Evolutionary conservation across 2,888 invertebrate species (phyloP).

Genomic region (Itoplectis maculator): DNA sequence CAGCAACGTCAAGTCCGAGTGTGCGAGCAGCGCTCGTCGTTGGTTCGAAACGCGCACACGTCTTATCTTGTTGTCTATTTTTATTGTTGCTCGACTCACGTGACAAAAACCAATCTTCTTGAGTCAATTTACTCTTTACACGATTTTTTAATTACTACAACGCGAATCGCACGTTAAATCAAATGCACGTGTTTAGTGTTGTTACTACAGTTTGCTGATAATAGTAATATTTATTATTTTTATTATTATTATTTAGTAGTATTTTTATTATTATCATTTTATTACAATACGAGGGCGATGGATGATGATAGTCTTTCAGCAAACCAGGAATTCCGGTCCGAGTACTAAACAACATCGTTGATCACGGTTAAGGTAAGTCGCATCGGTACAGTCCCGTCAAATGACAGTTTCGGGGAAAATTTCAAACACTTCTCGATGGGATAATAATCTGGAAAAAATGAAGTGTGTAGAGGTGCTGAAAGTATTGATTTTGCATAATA

Average conservation of each 20-base stretch:
- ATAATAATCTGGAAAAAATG: too few relatives aligned
- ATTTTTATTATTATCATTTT: too few relatives aligned
- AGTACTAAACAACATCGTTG: constrained; percentile 14
- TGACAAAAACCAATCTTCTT: neutral
- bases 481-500: too few relatives aligned
- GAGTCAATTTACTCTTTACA: neutral
- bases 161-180: neutral
- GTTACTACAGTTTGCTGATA: neutral
- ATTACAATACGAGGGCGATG: neutral
- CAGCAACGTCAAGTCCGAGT: constrained; percentile 26
- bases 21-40: neutral
- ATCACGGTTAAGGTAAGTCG: constrained; percentile 32
- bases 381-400: too few relatives aligned
- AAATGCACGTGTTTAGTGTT: neutral
- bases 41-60: neutral
- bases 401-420: too few relatives aligned
- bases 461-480: too few relatives aligned
- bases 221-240: neutral
- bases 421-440: too few relatives aligned
- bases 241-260: too few relatives aligned
- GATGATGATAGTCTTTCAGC: neutral
- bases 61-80: constrained; percentile 21
- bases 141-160: neutral
- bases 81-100: neutral
- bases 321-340: neutral